Base-by-base conservation (phyloP, 1,140 invertebrate species). In the Fragariocoptes setiger region DNA sequence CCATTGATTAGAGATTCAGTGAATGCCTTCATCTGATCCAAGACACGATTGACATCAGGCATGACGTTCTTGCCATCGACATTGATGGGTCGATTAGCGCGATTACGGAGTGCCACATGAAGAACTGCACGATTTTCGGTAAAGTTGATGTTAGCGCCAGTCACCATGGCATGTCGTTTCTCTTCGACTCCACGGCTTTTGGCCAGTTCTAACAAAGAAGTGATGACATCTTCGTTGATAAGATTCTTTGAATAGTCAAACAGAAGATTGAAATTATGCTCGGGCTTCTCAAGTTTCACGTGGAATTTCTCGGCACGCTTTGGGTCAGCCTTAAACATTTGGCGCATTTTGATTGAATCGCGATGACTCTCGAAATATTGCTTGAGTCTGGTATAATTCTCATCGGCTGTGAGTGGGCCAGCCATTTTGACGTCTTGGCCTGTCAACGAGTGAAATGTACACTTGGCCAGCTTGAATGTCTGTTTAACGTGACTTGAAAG, bases 211-310 rank as follows among this genome's bases (percentile, higher is more conserved):
- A 92, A 58, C 3, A 97, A 64, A 5, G 76, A 52, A 3, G 62
- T 53, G 47, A 88, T 62, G 1, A 71, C 67, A 47, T 74, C 68
- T 16, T 74, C 67, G 53, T 78, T 71, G 40, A 95, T 65, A 15
- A 83, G 64, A 60, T 97, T 97, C 60, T 97, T 97, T 12, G 88
- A 97, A 58, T 75, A 97, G 62, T 97, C 90, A 45, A 82, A 50
- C 19, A 95, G 62, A 53, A 97, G 8, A 8, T 31, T 31, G 25
- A 31, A 31, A 31, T 31, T 35, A 38, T n/a, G 35, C 19, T 42
- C 41, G 5, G 2, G 2, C n/a, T 19, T 37, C 3, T 31, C 22
- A 38, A 20, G 16, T 15, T 38, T 38, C 37, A 16, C 37, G 19
- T 16, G 19, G 37, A 8, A 38, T 14, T 16, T 38, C 5, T 38